Conservation (phyloP, 2,888 invertebrate genomes). For the Malachius bipustulatus region DNA sequence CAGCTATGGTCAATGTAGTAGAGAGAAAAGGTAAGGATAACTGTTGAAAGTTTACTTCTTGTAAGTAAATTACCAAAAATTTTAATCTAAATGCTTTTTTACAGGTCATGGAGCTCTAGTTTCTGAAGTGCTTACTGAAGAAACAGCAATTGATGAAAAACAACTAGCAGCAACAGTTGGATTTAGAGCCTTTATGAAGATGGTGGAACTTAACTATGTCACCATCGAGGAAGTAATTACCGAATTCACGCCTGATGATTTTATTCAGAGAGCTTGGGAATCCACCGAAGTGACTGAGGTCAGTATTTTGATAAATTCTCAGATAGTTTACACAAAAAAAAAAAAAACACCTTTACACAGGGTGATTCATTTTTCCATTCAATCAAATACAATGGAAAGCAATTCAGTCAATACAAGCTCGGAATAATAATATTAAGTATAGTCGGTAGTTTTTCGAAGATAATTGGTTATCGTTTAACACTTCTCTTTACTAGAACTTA, state of each 20-base stretch:
- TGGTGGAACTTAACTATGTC: slow-evolving; percentile 69
- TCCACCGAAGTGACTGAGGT: slow-evolving; percentile 56
- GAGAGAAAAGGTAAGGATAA: slow-evolving; percentile 77
- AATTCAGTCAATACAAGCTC: no score
- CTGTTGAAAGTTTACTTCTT: no score
- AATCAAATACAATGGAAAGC: no score
- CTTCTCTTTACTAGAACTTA: no score
- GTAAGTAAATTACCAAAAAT: no score
- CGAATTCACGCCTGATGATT: slow-evolving; percentile 73
- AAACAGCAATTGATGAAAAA: slow-evolving; percentile 65
- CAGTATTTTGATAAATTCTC: slow-evolving; percentile 24
- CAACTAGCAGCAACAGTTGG: slow-evolving; percentile 69
- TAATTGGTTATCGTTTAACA: no score
- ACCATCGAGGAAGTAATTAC: slow-evolving; percentile 76
- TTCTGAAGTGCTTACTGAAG: slow-evolving; percentile 69
- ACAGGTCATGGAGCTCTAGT: slow-evolving; percentile 70
- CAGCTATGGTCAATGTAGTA: slow-evolving; percentile 71
- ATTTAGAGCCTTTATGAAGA: slow-evolving; percentile 73
- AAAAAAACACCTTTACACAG: no score
- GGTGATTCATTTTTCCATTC: no score
- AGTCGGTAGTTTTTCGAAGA: no score
- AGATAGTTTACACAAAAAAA: no score
- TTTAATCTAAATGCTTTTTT: no score
- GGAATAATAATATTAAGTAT: no score
- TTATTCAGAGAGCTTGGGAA: slow-evolving; percentile 72